Conservation (phyloP, 2,113 vertebrate genomes). For the Actenoides lindsayi region DNA sequence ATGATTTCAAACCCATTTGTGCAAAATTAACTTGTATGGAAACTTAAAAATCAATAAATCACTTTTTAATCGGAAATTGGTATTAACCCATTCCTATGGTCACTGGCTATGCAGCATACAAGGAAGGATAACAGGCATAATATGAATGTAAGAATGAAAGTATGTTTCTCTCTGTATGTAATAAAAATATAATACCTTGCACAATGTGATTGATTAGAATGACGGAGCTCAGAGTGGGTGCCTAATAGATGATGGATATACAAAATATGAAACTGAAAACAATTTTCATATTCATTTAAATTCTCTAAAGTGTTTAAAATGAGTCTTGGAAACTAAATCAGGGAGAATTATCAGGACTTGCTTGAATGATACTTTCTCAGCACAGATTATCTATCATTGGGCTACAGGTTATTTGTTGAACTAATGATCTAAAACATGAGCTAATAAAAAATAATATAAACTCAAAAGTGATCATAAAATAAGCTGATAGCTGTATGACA, state of each 20-base stretch:
- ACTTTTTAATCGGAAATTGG: background rate
- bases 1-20: background rate
- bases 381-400: constrained; percentile 31
- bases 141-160: background rate
- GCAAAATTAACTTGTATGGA: background rate
- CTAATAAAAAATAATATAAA: constrained; percentile 57
- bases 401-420: constrained; percentile 65
- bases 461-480: background rate
- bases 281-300: constrained; percentile 58
- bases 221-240: background rate
- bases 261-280: constrained; percentile 13
- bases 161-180: background rate
- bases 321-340: constrained; percentile 4
- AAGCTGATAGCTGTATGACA: constrained; percentile 13
- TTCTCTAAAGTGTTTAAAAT: constrained; percentile 48
- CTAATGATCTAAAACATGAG: constrained; percentile 59
- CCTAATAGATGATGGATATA: constrained; percentile 37
- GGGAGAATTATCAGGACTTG: constrained; percentile 8
- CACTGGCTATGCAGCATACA: background rate
- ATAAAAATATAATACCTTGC: constrained; percentile 24
- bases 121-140: background rate
- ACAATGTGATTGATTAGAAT: constrained; percentile 24
- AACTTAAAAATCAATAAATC: constrained; percentile 19
- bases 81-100: background rate
- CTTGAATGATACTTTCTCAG: constrained; percentile 31